A percentile compares a stretch with the other conserved stretches of the same genome.
Evolutionary conservation across 64 coral and sea anemone species (phyloP).

Genomic region (Platygyra sinensis): DNA sequence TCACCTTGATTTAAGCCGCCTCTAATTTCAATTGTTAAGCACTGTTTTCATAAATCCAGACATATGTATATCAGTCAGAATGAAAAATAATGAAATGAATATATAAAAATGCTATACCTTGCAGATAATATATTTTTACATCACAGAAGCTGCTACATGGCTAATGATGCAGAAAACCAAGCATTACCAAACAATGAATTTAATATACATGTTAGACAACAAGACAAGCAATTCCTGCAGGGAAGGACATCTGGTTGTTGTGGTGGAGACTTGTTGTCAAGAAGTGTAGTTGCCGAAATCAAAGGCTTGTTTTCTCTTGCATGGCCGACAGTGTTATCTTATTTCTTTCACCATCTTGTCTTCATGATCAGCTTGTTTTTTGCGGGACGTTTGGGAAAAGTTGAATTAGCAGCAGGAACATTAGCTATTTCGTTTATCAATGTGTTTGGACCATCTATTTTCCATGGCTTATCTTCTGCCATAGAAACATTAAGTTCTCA

Average conservation of each 20-base stretch:
- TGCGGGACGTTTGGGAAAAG: constrained; percentile 72
- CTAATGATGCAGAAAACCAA: neutral
- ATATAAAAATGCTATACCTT: too few species aligned
- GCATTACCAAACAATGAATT: neutral
- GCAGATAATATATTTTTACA: too few species aligned
- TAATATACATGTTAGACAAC: neutral
- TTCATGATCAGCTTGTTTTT: constrained; percentile 65
- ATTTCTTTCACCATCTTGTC: constrained; percentile 46
- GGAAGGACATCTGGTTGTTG: neutral
- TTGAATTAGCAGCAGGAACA: constrained; percentile 62
- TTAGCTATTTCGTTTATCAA: constrained; percentile 62
- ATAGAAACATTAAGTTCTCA: constrained; percentile 82
- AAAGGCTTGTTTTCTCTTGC: constrained; percentile 49
- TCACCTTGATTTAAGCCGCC: too few species aligned
- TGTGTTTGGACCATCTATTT: constrained; percentile 58
- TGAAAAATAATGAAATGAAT: too few species aligned
- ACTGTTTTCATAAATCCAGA: too few species aligned
- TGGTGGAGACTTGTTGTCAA: constrained; percentile 37
- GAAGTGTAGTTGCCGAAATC: constrained; percentile 37
- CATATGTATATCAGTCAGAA: too few species aligned
- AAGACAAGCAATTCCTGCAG: neutral
- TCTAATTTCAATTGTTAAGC: too few species aligned
- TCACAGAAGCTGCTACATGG: neutral
- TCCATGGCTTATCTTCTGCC: constrained; percentile 62
- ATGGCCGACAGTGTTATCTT: constrained; percentile 47